Evolutionary conservation across 1,140 invertebrate genomes (phyloP).

Genomic region (Heliconius congener): DNA sequence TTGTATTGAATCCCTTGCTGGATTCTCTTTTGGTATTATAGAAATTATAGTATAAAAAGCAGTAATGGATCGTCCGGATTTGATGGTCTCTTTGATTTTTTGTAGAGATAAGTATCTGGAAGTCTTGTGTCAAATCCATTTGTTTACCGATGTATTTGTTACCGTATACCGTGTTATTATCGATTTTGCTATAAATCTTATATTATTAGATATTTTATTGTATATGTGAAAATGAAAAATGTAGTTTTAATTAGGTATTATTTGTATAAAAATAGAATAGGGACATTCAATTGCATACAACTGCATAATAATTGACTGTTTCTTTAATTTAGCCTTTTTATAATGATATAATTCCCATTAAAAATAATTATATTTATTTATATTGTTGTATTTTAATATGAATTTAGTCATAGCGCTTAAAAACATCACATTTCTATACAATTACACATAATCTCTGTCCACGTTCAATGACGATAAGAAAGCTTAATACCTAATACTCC

Average conservation of each 20-base stretch:
- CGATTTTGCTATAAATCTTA: background rate
- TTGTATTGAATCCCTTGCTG: background rate
- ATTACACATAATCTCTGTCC: background rate
- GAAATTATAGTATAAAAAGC: background rate
- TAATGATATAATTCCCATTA: no score
- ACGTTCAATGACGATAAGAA: background rate
- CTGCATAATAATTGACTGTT: no score
- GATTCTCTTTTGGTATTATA: background rate
- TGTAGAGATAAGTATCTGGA: background rate
- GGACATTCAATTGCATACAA: no score
- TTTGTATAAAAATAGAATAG: no score
- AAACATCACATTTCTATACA: background rate
- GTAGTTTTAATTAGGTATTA: no score
- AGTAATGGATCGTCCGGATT: background rate
- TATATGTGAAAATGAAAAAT: background rate
- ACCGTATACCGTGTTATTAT: background rate
- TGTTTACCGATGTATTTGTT: background rate
- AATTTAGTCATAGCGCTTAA: background rate
- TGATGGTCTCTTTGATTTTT: background rate
- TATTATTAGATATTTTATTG: background rate
- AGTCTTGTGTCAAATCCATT: background rate
- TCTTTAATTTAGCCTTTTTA: no score
- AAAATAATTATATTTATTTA: background rate
- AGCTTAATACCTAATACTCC: background rate
- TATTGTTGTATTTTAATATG: background rate